Base-by-base conservation (phyloP, 2,797 vertebrate genomes). In the Carcharodon carcharias region DNA sequence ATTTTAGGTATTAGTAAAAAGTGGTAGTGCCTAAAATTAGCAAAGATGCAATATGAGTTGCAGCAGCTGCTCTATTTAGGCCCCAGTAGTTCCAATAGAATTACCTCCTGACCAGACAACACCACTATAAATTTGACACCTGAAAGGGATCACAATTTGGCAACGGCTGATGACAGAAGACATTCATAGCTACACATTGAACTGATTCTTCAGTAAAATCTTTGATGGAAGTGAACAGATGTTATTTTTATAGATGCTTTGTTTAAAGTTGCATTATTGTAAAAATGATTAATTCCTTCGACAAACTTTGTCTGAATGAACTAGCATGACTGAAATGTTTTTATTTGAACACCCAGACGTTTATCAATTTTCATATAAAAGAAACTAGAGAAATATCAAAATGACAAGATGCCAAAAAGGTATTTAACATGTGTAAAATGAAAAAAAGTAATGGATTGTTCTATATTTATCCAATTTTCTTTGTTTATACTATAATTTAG, bases 131-230 rank as follows among this genome's bases (percentile, higher is more conserved):
- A 95, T 50, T 56, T 73, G 45, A 54, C 94, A 71, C 94, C 94
- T 95, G 94, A 95, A 95, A 95, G n/a, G 69, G 67, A 95, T 95
- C 67, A 95, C 67, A 31, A 95, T 73, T 95, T 95, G 94, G 94
- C 67, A 95, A 73, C 69, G 26, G 28, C 69, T 95, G 45, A 91
- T 71, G 67, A 73, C 16, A 54, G 94, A 73, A 95, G 50, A 50
- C 45, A 45, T 73, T 69, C 65, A 54, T 95, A 95, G 45, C 40
- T 45, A 23, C 65, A 95, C 21, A 95, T n/a, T 95, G 31, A 35
- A 14, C 94, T 56, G 67, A 95, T 73, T 56, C 94, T 73, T 95
- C 94, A 95, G 73, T 50, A 21, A 56, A 73, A 95, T 35, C 67
- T 54, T 73, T 73, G 94, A 73, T 56, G 50, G 94, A 56, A 95